Percentiles rank a stretch among this genome's conserved stretches.
Evolutionary conservation across 2,113 vertebrate genomes (phyloP).

Genomic region (Ellobius talpinus): DNA sequence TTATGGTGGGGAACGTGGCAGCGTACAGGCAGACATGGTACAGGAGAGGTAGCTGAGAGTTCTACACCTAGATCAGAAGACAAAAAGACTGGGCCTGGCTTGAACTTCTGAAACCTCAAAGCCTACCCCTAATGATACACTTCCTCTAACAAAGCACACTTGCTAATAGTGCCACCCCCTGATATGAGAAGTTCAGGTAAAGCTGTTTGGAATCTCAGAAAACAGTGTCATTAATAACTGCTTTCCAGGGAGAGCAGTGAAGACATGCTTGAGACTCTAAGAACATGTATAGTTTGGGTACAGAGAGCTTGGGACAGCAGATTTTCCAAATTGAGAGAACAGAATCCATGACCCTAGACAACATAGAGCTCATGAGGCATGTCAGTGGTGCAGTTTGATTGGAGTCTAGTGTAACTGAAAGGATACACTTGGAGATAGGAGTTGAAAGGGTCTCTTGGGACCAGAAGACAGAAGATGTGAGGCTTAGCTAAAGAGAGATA

Average conservation of each 20-base stretch:
- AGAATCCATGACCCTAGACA: not conserved
- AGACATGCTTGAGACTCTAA: not conserved
- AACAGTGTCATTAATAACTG: not conserved
- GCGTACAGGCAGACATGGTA: not conserved
- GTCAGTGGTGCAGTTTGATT: not conserved
- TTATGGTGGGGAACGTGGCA: not conserved
- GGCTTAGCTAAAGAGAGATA: not conserved
- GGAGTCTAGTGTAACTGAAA: not conserved
- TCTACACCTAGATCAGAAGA: not conserved
- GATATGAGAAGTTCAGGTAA: not conserved
- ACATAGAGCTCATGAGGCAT: not conserved
- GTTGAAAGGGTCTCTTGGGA: not conserved
- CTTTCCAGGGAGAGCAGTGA: not conserved
- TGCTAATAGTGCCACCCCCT: not conserved
- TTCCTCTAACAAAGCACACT: not conserved
- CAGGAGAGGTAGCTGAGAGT: not conserved
- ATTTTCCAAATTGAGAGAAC: not conserved
- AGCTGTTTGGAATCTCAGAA: conserved; percentile 24
- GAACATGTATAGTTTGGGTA: not conserved
- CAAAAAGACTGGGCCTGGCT: not conserved
- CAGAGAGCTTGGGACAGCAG: not conserved
- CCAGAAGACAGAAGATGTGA: not conserved
- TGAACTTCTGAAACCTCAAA: not conserved
- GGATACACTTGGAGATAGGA: not conserved
- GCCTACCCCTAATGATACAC: not conserved